phyloP scores from a whole-genome alignment of 1,140 invertebrate genomes.

The Zaprionus capensis region DNA sequence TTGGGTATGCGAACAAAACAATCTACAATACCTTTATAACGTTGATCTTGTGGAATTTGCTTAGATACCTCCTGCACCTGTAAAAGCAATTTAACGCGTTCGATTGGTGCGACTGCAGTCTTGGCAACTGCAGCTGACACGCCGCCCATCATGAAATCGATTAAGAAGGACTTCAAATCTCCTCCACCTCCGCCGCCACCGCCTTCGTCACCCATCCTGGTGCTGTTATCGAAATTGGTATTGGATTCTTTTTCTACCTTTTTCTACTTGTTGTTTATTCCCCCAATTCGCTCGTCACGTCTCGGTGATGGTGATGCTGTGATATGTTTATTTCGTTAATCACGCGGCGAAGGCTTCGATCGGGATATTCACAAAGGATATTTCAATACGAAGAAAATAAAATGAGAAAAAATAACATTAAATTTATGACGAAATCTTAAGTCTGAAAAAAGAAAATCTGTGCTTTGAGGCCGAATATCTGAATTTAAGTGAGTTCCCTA shows the following conservation, averaged over 20 bases:
- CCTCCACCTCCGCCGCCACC: constrained; percentile 58
- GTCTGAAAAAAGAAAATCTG: constrained; percentile 18
- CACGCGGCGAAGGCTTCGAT: neutral
- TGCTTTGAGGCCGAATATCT: neutral
- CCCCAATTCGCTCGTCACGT: neutral
- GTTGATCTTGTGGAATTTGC: constrained; percentile 90
- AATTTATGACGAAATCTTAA: constrained; percentile 9
- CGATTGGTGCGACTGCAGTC: constrained; percentile 95
- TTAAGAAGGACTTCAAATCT: constrained; percentile 85
- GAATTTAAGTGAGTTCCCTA: constrained; percentile 1
- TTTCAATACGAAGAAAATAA: constrained; percentile 13
- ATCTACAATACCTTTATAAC: constrained; percentile 89
- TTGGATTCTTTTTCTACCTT: neutral
- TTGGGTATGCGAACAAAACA: constrained; percentile 88
- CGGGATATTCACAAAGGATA: constrained; percentile 3
- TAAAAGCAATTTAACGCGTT: constrained; percentile 95
- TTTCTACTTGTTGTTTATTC: no score
- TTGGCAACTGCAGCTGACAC: constrained; percentile 95
- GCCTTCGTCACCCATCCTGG: constrained; percentile 84
- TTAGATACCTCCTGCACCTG: constrained; percentile 94
- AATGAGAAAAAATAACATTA: constrained; percentile 8
- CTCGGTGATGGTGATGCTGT: neutral
- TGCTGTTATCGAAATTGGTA: neutral
- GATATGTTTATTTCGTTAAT: neutral
- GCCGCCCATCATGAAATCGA: constrained; percentile 94